A percentile compares a stretch with the other conserved stretches of the same genome.
Conservation (phyloP, 2,888 invertebrate genomes). For the Sarcophaga subvicina region DNA sequence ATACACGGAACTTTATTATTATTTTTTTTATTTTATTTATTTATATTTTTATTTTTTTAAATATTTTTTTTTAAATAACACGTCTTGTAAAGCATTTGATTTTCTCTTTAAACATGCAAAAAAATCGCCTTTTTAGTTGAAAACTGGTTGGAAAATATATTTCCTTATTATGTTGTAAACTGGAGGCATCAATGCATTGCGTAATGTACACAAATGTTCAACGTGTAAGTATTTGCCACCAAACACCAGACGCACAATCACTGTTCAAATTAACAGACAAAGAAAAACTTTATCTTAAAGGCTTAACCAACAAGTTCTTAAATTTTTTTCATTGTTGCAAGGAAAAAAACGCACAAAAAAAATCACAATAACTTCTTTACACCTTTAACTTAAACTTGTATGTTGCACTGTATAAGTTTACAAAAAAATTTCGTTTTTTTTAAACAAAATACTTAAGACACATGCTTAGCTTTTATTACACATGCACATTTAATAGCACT, state of each 20-base stretch:
- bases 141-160: slow-evolving; percentile 61
- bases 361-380: slow-evolving; percentile 10
- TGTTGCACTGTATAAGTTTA: slow-evolving; percentile 47
- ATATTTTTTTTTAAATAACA: slow-evolving; percentile 1
- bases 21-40: slow-evolving; percentile 2
- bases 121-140: background rate
- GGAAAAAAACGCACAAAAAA: no score
- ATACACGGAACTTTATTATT: slow-evolving; percentile 58
- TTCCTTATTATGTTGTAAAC: slow-evolving; percentile 50
- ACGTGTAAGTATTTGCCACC: background rate
- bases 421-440: background rate
- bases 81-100: slow-evolving; percentile 38
- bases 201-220: slow-evolving; percentile 29
- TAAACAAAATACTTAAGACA: slow-evolving; percentile 10
- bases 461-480: background rate
- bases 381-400: slow-evolving; percentile 65
- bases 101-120: slow-evolving; percentile 28
- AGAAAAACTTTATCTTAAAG: slow-evolving; percentile 29
- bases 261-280: background rate
- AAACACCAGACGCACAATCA: slow-evolving; percentile 7
- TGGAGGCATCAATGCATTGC: slow-evolving; percentile 55
- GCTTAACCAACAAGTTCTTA: background rate
- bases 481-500: background rate
- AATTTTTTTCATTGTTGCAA: slow-evolving; percentile 6
- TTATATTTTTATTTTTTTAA: background rate